Conservation (phyloP, 2,797 vertebrate genomes). For the Falco columbarius region DNA sequence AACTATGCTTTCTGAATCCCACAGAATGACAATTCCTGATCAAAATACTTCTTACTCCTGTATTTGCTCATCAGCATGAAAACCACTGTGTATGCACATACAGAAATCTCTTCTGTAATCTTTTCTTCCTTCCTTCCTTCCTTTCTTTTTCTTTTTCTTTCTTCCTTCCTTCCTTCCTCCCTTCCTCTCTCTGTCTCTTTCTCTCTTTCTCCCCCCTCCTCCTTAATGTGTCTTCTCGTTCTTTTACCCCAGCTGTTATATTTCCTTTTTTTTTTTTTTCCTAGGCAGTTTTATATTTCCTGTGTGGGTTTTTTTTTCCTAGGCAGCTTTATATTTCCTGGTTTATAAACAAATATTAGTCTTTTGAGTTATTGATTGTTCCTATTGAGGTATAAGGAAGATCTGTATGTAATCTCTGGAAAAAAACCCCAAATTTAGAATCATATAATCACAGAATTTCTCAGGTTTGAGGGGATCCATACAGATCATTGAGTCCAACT, state of each 20-base stretch:
- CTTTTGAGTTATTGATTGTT: not conserved
- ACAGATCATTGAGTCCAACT: too few species aligned
- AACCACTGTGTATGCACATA: not conserved
- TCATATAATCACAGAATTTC: too few species aligned
- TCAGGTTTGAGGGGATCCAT: too few species aligned
- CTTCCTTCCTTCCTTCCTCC: accelerated
- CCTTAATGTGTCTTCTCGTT: not conserved
- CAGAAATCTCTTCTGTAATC: not conserved
- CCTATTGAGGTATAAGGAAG: not conserved
- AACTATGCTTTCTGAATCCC: conserved; percentile 65
- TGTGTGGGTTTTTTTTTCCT: too few species aligned
- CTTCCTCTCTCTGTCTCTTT: accelerated
- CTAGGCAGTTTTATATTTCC: too few species aligned
- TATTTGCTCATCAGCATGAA: conserved; percentile 25
- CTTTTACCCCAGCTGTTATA: not conserved
- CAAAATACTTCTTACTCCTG: conserved; percentile 38
- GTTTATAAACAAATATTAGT: not conserved
- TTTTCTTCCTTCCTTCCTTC: too few species aligned
- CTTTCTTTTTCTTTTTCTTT: too few species aligned
- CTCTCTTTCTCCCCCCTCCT: too few species aligned
- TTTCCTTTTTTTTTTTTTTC: not conserved
- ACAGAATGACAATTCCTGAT: conserved; percentile 65
- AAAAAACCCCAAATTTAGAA: not conserved
- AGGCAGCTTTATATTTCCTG: not conserved
- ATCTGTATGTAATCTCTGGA: not conserved